Percentiles rank a stretch among this genome's conserved stretches.
Conservation (phyloP, 2,888 invertebrate species). For the Rhogogaster chlorosoma region DNA sequence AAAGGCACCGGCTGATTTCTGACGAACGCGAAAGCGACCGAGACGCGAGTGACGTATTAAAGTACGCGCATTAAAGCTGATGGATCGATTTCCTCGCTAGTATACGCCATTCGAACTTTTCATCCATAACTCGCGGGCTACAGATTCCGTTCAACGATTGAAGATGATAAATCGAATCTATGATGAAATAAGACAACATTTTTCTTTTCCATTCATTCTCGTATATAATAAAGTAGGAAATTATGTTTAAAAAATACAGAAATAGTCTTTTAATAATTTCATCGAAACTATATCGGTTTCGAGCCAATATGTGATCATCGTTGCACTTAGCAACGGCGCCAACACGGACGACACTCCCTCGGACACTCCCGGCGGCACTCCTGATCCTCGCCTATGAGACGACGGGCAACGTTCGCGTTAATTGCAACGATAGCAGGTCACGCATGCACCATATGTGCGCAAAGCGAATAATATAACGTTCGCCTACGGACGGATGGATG, state of each 20-base stretch:
- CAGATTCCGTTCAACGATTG: background rate
- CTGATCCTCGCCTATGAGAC: background rate
- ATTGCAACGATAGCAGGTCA: slow-evolving; percentile 38
- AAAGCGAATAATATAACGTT: background rate
- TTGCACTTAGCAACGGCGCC: slow-evolving; percentile 26
- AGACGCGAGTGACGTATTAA: slow-evolving; percentile 19
- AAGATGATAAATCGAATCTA: background rate
- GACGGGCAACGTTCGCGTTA: slow-evolving; percentile 23
- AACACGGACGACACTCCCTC: slow-evolving; percentile 18
- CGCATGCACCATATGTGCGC: background rate
- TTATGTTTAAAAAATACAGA: background rate
- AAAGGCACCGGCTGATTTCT: slow-evolving; percentile 44
- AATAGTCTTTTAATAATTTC: background rate
- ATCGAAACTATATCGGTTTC: background rate
- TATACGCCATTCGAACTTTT: background rate
- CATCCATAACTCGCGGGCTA: background rate
- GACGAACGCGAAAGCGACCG: slow-evolving; percentile 27
- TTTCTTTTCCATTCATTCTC: background rate
- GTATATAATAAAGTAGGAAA: background rate
- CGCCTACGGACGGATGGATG: background rate
- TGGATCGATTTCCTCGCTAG: background rate
- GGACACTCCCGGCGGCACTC: slow-evolving; percentile 4
- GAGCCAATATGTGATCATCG: background rate
- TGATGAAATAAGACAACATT: background rate
- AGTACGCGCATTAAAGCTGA: slow-evolving; percentile 32